Base-by-base conservation (phyloP, 2,888 invertebrate species). In the Parnassius glacialis region DNA sequence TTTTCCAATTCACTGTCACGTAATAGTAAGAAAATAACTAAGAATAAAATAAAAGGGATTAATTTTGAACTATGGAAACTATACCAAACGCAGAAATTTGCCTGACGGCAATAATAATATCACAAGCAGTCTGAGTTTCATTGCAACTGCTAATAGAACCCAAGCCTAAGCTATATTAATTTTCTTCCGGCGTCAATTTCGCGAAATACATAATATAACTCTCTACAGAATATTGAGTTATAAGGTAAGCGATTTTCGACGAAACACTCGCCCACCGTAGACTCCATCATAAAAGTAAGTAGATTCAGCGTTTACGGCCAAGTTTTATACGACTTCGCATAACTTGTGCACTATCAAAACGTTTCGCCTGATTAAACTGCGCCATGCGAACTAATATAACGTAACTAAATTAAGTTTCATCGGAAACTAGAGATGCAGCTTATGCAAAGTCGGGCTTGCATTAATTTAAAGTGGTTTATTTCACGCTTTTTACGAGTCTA, bases 291-390 rank as follows among this genome's bases (percentile, higher is more conserved):
- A 87, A 87, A 86, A 80, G 74, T 82, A 80, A 85, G 84, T 83
- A 81, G 81, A 84, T 81, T 80, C 80, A 71, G 75, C 81, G 81
- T 87, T 87, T 86, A 86, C 74, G 74, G 70, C 68, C 70, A 52
- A 65, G 69, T 80, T 87, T 88, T 83, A 86, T 82, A 81, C 67
- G 78, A 77, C 75, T 84, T 81, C 81, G 77, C 76, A 81, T 80
- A 83, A 85, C 79, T 81, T 74, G 69, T 66, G 69, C 72, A 67
- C 71, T 77, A 75, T 72, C 74, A 76, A 13, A 67, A 66, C 71
- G 68, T 73, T 74, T 71, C 75, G 57, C 73, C 79, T 80, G 80
- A 85, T 85, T 84, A 84, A 84, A 84, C 80, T 80, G 76, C 76
- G 73, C 73, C 73, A 71, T 72, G 70, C 72, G 64, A 68, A 57